A percentile compares a stretch with the other conserved stretches of the same genome.
phyloP scores from a whole-genome alignment of 2,888 invertebrate species.

The Tuberolachnus salignus region DNA sequence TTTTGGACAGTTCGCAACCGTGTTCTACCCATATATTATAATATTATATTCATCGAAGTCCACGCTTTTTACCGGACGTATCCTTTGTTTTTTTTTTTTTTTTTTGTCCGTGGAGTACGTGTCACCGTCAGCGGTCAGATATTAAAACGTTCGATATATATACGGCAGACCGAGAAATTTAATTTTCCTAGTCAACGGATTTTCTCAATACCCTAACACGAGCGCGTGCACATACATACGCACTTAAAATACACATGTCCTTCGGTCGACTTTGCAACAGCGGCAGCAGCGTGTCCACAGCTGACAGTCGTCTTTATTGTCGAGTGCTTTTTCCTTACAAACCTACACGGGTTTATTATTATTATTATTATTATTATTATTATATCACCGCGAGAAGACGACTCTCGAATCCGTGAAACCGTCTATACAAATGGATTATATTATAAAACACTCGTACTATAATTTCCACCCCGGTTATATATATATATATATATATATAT shows the following conservation, averaged over 20 bases:
- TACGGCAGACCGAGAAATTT: conserved; percentile 24
- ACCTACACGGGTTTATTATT: too few species aligned
- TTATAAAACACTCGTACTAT: too few species aligned
- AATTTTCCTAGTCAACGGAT: conserved; percentile 55
- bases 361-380: too few species aligned
- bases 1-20: too few species aligned
- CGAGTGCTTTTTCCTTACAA: conserved; percentile 34
- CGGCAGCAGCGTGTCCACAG: background rate
- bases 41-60: conserved; percentile 6
- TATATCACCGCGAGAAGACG: too few species aligned
- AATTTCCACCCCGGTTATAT: too few species aligned
- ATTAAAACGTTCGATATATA: conserved; percentile 21
- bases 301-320: conserved; percentile 24
- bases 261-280: conserved; percentile 12
- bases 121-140: conserved; percentile 54
- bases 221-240: background rate
- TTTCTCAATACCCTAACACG: conserved; percentile 48
- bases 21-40: too few species aligned
- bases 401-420: too few species aligned
- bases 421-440: too few species aligned
- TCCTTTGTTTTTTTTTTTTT: conserved; percentile 35
- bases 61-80: conserved; percentile 42
- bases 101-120: conserved; percentile 37
- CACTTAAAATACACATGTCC: conserved; percentile 12
- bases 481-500: too few species aligned